Base-by-base conservation (phyloP, 2,113 vertebrate genomes). In the Rhadina sibilatrix region DNA sequence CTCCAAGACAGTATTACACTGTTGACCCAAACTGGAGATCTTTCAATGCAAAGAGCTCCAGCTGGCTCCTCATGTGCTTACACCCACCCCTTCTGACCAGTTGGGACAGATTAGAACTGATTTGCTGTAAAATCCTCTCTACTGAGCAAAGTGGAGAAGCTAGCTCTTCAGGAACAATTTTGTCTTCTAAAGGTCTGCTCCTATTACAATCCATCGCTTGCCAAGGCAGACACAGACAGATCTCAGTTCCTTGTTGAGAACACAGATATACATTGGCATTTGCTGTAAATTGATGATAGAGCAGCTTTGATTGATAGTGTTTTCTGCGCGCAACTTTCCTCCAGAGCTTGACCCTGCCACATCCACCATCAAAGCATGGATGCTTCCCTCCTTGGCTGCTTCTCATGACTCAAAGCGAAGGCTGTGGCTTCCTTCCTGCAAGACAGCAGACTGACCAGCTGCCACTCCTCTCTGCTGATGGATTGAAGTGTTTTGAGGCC, bases 391-490 rank as follows among this genome's bases (percentile, higher is more conserved):
- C 88, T 95, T 87, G 79, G 25, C 31, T 63, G 14, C 21, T 81
- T 93, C 80, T 95, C 5, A 0, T 90, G 76, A 89, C 74, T 89
- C 76, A 23, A 24, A 61, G 57, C 0, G 0, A 94, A 90, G 88
- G 64, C 83, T 64, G 4, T 0, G 0, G 16, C 66, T 96, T 96
- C 94, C 92, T 96, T 97, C 94, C 96, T 79, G 25, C 1, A 3
- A 52, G 47, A n/a, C 44, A 88, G 82, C 52, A 77, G 14, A 31
- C 31, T 79, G 71, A 66, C 50, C 66, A 89, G 54, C 66, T 88
- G 71, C 92, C 46, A 24, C 80, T 61, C 90, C 90, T 89, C 68
- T 66, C 37, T 66, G 79, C 68, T 95, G 96, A 96, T 81, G 83
- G 92, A 97, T 87, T 87, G 83, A 91, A 78, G 69, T 68, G 65